A percentile compares a stretch with the other conserved stretches of the same genome.
Conservation (phyloP, 2,113 vertebrate genomes). For the Otolemur garnettii region DNA sequence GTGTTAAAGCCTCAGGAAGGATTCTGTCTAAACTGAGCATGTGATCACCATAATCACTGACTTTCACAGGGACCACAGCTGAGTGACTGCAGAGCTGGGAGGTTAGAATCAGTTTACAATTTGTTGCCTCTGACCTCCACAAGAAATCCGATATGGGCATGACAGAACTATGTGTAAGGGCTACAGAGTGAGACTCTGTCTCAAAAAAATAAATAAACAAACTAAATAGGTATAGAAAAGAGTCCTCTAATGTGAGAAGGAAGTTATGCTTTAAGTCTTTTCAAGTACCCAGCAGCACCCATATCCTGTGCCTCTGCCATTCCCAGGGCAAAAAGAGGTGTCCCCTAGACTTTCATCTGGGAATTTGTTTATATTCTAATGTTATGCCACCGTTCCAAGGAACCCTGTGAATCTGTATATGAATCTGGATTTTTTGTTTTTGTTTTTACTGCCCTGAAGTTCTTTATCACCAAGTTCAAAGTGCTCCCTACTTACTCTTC, state of each 20-base stretch:
- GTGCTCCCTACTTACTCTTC: conserved; percentile 90
- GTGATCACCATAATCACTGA: accelerated
- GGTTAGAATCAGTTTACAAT: accelerated
- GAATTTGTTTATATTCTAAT: background rate
- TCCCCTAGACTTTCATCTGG: background rate
- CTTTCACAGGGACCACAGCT: background rate
- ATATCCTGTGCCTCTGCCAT: accelerated
- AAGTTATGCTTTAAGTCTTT: accelerated
- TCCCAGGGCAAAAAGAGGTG: too few relatives aligned
- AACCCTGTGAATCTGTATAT: accelerated
- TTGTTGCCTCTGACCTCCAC: background rate
- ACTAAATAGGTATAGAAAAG: background rate
- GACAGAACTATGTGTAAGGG: background rate
- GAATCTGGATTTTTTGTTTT: background rate
- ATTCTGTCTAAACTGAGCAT: accelerated
- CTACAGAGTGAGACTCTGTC: too few relatives aligned
- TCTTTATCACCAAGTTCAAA: background rate
- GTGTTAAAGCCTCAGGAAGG: background rate
- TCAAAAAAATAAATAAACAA: background rate
- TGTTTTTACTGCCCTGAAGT: background rate
- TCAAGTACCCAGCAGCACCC: background rate
- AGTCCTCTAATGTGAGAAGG: background rate
- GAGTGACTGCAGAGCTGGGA: background rate
- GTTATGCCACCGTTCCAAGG: background rate
- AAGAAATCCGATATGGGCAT: background rate